Evolutionary conservation across 2,888 invertebrate genomes (phyloP).

Genomic region (Euclidia mi): DNA sequence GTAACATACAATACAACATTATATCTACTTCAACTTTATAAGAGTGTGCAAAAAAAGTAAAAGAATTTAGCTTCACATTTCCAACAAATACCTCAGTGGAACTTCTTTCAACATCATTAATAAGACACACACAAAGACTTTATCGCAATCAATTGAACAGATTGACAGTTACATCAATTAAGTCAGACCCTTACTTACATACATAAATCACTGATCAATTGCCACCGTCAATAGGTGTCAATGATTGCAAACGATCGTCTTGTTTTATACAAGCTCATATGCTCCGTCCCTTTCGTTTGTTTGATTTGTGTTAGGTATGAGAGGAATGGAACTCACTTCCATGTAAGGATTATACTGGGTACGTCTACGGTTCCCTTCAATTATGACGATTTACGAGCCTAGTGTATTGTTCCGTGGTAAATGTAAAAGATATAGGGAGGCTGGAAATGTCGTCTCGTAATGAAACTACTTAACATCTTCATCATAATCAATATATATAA

Average conservation of each 20-base stretch:
- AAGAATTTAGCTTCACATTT: background rate
- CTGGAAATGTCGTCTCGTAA: conserved; percentile 41
- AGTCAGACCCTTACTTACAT: conserved; percentile 16
- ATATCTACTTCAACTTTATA: too few relatives aligned
- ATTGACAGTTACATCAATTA: conserved; percentile 28
- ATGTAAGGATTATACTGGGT: conserved; percentile 50
- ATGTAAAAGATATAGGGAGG: conserved; percentile 8
- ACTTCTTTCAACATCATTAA: conserved; percentile 4
- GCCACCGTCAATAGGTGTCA: conserved; percentile 42
- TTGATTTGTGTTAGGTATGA: conserved; percentile 16
- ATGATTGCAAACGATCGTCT: conserved; percentile 49
- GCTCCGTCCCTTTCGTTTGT: conserved; percentile 13
- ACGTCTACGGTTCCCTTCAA: conserved; percentile 67
- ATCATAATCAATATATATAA: too few relatives aligned
- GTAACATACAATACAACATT: too few relatives aligned
- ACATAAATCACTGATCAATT: conserved; percentile 36
- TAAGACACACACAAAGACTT: conserved; percentile 19
- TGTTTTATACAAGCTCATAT: conserved; percentile 35
- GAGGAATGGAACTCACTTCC: conserved; percentile 26
- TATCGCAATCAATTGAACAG: conserved; percentile 15
- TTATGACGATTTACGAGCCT: conserved; percentile 75
- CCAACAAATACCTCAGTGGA: background rate
- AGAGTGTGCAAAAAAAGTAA: too few relatives aligned
- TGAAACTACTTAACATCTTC: too few relatives aligned
- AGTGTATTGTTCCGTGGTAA: conserved; percentile 60